phyloP scores from a whole-genome alignment of 2,797 vertebrate genomes.

The Esox masquinongy region DNA sequence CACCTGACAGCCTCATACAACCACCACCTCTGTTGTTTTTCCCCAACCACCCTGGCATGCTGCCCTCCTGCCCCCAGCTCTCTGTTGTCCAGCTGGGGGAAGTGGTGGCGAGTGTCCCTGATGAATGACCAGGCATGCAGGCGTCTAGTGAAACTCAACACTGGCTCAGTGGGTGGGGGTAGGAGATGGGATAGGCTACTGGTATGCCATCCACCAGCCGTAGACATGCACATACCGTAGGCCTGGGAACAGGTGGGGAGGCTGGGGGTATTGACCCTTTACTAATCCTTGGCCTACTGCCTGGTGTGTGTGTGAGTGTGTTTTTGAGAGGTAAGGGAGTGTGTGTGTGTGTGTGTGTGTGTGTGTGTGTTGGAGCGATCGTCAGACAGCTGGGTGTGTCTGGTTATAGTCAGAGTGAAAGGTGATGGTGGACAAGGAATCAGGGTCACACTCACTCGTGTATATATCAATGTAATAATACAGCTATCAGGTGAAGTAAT shows the following conservation, averaged over 20 bases:
- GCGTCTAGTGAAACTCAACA: conserved; percentile 20
- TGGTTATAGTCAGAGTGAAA: conserved; percentile 13
- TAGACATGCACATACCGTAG: conserved; percentile 5
- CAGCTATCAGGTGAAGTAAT: conserved; percentile 12
- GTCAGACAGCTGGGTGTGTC: conserved; percentile 46
- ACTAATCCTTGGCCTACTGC: conserved; percentile 4
- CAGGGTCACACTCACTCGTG: conserved; percentile 3
- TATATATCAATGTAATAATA: background rate
- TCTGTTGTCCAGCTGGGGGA: conserved; percentile 20
- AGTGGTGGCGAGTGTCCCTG: conserved; percentile 9
- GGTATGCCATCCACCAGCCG: background rate
- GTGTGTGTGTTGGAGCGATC: conserved; percentile 30
- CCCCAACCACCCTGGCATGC: background rate
- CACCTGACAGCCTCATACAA: background rate
- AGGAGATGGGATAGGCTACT: background rate
- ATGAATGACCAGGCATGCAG: conserved; percentile 17
- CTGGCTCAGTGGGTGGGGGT: conserved; percentile 8
- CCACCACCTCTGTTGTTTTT: conserved; percentile 15
- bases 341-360: conserved; percentile 12
- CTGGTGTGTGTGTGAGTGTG: conserved; percentile 17
- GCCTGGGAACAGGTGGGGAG: conserved; percentile 22
- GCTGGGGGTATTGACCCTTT: background rate
- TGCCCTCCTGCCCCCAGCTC: conserved; percentile 14
- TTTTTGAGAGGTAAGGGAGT: conserved; percentile 37
- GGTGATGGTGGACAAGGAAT: conserved; percentile 3